Evolutionary conservation across 2,797 vertebrate species (phyloP).

Genomic region (Muraenolepis orangiensis): DNA sequence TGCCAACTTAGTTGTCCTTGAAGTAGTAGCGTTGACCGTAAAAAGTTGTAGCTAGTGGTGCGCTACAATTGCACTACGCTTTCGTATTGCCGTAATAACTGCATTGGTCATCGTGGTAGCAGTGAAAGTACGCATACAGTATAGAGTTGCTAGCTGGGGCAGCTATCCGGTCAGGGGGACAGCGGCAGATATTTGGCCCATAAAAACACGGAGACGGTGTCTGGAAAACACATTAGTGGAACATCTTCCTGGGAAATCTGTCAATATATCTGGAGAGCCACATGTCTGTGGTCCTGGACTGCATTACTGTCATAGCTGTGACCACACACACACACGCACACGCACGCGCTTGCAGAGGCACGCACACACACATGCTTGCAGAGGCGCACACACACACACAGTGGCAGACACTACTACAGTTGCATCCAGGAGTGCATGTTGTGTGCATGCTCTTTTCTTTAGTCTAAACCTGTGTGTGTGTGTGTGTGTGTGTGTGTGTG

Average conservation of each 20-base stretch:
- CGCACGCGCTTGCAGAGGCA: background rate
- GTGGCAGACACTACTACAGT: too few relatives aligned
- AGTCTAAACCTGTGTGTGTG: slow-evolving; percentile 32
- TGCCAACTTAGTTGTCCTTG: background rate
- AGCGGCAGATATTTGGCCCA: background rate
- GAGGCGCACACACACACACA: slow-evolving; percentile 32
- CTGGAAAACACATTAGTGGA: slow-evolving; percentile 33
- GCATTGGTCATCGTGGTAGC: background rate
- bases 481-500: too few relatives aligned
- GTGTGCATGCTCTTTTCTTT: slow-evolving; percentile 20
- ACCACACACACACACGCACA: background rate
- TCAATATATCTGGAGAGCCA: slow-evolving; percentile 32
- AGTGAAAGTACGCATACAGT: background rate
- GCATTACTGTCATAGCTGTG: background rate
- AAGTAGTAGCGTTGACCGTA: background rate
- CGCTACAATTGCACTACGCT: background rate
- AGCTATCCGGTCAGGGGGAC: background rate
- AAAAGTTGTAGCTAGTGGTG: background rate
- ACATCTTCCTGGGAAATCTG: slow-evolving; percentile 27
- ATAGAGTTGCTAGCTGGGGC: background rate
- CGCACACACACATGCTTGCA: background rate
- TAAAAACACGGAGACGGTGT: slow-evolving; percentile 6
- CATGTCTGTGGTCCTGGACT: background rate
- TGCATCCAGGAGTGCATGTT: slow-evolving; percentile 34
- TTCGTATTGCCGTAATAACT: background rate